Conservation (phyloP, 2,113 vertebrate species). For the Tragelaphus imberbis region DNA sequence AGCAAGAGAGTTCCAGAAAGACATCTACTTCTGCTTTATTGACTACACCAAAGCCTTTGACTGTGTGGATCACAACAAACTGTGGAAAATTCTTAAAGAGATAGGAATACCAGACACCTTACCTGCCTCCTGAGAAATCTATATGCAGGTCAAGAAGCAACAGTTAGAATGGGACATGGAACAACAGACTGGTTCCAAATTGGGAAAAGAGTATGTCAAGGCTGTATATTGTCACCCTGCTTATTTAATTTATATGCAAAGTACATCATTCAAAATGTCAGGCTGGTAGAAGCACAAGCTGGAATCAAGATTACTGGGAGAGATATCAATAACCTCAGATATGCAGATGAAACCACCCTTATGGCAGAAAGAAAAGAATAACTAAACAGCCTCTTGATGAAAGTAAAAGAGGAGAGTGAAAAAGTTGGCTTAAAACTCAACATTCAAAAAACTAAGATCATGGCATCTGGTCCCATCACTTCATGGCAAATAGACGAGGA, state of each 20-base stretch:
- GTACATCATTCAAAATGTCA: not conserved
- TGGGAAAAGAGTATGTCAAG: not conserved
- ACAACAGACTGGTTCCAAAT: not conserved
- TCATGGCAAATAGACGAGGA: not conserved
- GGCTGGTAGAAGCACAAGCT: not conserved
- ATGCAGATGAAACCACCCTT: not conserved
- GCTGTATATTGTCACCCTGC: not conserved
- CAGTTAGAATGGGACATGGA: not conserved
- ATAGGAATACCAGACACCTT: not conserved
- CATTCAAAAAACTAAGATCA: not conserved
- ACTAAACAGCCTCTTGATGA: not conserved
- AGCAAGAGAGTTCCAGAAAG: not conserved
- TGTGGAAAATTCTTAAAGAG: not conserved
- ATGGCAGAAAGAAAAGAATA: not conserved
- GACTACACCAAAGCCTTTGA: not conserved
- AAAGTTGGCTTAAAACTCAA: not conserved
- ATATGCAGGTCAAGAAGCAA: not conserved
- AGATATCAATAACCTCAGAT: not conserved
- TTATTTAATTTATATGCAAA: not conserved
- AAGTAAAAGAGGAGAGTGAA: not conserved
- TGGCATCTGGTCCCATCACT: not conserved
- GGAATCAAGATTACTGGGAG: not conserved
- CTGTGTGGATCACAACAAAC: not conserved
- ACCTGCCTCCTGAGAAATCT: not conserved
- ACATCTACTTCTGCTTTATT: not conserved